Evolutionary conservation across 1,140 invertebrate species (phyloP).

Genomic region (Drosophila neocordata): DNA sequence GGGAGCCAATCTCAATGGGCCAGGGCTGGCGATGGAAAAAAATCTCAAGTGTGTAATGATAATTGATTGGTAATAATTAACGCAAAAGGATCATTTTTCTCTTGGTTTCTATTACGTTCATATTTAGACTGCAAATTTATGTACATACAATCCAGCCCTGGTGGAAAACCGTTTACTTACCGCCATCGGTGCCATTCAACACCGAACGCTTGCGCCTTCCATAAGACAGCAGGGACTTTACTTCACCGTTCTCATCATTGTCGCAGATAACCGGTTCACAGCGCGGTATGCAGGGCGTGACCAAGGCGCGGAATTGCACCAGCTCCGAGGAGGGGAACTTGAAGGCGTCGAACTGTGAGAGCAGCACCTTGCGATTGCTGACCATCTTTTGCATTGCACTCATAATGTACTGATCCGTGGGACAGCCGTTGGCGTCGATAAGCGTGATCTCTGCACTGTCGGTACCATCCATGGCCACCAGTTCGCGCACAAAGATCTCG

Average conservation of each 20-base stretch:
- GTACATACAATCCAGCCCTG: conserved; percentile 36
- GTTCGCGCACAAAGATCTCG: conserved; percentile 96
- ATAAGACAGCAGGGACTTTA: conserved; percentile 90
- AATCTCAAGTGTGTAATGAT: not conserved
- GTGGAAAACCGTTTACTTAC: conserved; percentile 67
- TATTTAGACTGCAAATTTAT: not conserved
- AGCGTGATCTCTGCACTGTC: conserved; percentile 95
- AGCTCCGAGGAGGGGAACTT: conserved; percentile 97
- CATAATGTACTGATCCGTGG: conserved; percentile 97
- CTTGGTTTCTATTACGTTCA: not conserved
- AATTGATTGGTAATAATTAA: not conserved
- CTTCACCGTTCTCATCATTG: conserved; percentile 90
- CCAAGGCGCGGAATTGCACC: conserved; percentile 96
- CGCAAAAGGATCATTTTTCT: not conserved
- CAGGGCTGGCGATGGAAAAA: conserved; percentile 21
- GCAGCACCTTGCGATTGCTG: conserved; percentile 88
- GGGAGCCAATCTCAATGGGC: conserved; percentile 26
- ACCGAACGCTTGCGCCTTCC: conserved; percentile 85
- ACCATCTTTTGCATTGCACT: conserved; percentile 93
- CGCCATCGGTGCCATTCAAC: conserved; percentile 72
- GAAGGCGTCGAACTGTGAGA: conserved; percentile 97
- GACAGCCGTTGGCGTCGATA: conserved; percentile 95
- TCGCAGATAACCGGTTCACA: conserved; percentile 96
- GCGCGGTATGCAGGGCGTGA: conserved; percentile 95
- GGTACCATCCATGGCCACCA: conserved; percentile 96